Base-by-base conservation (phyloP, 1,140 invertebrate genomes). In the Zaprionus nigranus region DNA sequence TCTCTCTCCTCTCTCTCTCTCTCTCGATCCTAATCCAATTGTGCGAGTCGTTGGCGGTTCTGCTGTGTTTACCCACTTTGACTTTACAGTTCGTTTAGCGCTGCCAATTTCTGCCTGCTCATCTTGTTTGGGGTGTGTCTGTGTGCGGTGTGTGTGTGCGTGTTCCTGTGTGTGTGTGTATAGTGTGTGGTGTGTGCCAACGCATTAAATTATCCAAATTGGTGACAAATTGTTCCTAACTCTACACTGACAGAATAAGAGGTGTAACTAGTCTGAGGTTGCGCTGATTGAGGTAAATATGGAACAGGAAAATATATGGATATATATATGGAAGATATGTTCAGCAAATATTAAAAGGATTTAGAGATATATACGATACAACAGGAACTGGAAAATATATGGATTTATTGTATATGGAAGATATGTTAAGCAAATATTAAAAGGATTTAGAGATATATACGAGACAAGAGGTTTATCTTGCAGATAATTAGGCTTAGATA, bases 121-220 rank as follows among this genome's bases (percentile, higher is more conserved):
- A 79, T 75, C 24, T 17, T 13, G 11, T 61, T 57, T 57, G 58
- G 69, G 72, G 65, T 67, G 53, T 59, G 59, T 46, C 2, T 36
- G 34, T 46, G 40, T 43, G 40, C n/a, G 57, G 40, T 40, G 26
- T 43, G 17, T 75, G 13, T 15, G 38, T 6, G 66, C 63, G 60
- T 85, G 74, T 74, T 7, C 49, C 13, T 30, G 11, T 53, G 13
- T 30, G 9, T 30, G 9, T 49, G 26, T 15, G 49, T 38, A 38
- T 15, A 38, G 60, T 46, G 30, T 15, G n/a, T 71, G 78, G 20
- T 67, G 20, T 83, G 81, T 83, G 81, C 54, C 71, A 49, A 38
- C 65, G 80, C 83, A 86, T 86, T 86, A 80, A 86, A 83, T 86
- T 86, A 66, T 64, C 61, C n/a, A 64, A 61, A 78, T 83, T 83